A percentile compares a stretch with the other conserved stretches of the same genome.
Evolutionary conservation across 2,113 vertebrate genomes (phyloP).

Genomic region (Daubentonia madagascariensis): DNA sequence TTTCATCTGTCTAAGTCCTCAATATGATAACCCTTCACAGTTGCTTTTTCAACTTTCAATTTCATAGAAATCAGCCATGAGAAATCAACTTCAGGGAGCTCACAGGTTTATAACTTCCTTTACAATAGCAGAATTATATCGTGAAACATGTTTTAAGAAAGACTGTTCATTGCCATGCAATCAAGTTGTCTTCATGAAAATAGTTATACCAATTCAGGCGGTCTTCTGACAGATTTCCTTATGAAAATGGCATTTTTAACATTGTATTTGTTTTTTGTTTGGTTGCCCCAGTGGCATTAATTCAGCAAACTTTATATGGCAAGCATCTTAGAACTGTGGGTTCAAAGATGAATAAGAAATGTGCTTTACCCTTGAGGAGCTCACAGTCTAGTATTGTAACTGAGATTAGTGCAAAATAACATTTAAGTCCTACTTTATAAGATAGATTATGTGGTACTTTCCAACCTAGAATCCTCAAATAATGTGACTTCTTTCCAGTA

Average conservation of each 20-base stretch:
- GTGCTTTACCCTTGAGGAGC: background rate
- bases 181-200: constrained; percentile 3
- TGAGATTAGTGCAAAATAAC: constrained; percentile 3
- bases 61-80: background rate
- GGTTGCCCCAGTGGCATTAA: background rate
- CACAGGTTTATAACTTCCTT: background rate
- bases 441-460: background rate
- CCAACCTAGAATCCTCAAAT: background rate
- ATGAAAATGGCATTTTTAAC: constrained; percentile 9
- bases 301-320: background rate
- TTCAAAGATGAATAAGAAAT: background rate
- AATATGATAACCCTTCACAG: background rate
- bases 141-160: background rate
- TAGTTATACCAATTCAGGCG: background rate
- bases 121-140: background rate
- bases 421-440: background rate
- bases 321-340: background rate
- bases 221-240: background rate
- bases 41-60: background rate
- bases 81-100: background rate
- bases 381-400: background rate
- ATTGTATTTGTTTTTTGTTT: background rate
- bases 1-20: background rate
- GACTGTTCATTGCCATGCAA: background rate
- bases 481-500: background rate